Conservation (phyloP, 2,797 vertebrate species). For the Parotocinclus haroldoi region DNA sequence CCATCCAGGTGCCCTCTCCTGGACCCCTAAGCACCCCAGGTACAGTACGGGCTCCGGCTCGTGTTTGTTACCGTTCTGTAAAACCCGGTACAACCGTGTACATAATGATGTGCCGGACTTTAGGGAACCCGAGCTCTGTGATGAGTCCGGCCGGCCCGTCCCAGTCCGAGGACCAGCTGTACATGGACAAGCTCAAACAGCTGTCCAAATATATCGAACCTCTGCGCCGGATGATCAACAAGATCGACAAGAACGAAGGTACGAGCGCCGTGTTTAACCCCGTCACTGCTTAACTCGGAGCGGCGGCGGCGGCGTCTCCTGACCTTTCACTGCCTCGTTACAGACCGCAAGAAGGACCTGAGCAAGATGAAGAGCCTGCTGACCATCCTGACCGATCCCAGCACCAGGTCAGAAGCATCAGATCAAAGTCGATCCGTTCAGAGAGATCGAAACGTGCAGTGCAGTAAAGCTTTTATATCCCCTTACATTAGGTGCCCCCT, state of each 20-base stretch:
- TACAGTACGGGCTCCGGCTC: constrained; percentile 54
- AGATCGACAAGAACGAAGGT: constrained; percentile 99
- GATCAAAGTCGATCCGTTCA: too few relatives aligned
- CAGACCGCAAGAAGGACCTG: constrained; percentile 95
- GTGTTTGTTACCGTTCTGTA: neutral
- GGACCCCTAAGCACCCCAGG: constrained; percentile 94
- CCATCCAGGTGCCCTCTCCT: constrained; percentile 81
- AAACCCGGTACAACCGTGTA: neutral
- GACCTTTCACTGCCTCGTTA: constrained; percentile 13
- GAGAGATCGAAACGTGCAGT: neutral
- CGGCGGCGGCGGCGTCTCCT: neutral
- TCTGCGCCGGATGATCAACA: constrained; percentile 95
- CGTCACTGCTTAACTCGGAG: too few relatives aligned
- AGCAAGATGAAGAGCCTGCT: constrained; percentile 98
- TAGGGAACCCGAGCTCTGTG: constrained; percentile 90
- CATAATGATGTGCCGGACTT: neutral
- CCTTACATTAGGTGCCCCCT: constrained; percentile 81
- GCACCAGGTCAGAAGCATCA: constrained; percentile 75
- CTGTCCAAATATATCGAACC: constrained; percentile 97
- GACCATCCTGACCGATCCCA: constrained; percentile 94
- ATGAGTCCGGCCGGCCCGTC: constrained; percentile 87
- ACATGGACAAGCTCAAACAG: constrained; percentile 96
- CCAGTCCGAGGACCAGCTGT: constrained; percentile 94
- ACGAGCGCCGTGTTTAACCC: neutral
- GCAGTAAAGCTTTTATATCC: neutral